Conservation (phyloP, 37 sponge, comb jelly and placozoan species). For the Eunapius fragilis region DNA sequence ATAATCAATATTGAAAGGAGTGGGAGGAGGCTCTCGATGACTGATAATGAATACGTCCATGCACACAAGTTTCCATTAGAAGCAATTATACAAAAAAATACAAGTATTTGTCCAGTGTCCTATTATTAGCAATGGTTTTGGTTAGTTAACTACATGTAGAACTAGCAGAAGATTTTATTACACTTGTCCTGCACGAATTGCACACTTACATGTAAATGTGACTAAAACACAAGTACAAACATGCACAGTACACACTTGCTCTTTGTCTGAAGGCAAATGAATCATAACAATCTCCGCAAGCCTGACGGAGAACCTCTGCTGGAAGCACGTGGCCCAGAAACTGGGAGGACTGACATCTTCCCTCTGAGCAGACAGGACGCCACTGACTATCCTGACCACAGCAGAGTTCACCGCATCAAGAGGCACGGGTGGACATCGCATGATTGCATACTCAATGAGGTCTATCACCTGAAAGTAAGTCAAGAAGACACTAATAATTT, state of each 20-base stretch:
- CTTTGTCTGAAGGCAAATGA: not conserved
- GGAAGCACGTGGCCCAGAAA: conserved; percentile 8
- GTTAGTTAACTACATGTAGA: too few species aligned
- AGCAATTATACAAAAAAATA: too few species aligned
- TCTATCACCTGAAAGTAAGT: conserved; percentile 36
- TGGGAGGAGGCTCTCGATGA: too few species aligned
- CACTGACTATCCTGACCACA: not conserved
- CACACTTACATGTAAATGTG: too few species aligned
- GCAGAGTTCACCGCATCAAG: conserved; percentile 16
- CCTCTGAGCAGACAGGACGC: not conserved
- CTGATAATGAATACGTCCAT: too few species aligned
- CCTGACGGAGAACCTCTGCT: conserved; percentile 14
- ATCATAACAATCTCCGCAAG: not conserved
- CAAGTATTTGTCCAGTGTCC: too few species aligned
- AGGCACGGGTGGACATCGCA: conserved; percentile 9
- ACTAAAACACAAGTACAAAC: too few species aligned
- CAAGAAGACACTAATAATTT: not conserved
- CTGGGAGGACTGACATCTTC: not conserved
- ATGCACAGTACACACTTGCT: not conserved
- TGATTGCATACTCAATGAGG: conserved; percentile 4
- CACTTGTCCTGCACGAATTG: too few species aligned
- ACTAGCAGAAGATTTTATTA: too few species aligned
- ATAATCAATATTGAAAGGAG: too few species aligned
- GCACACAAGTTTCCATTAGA: too few species aligned
- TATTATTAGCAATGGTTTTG: too few species aligned